phyloP scores from a whole-genome alignment of 2,888 invertebrate species.

The Drosophila paranaensis region DNA sequence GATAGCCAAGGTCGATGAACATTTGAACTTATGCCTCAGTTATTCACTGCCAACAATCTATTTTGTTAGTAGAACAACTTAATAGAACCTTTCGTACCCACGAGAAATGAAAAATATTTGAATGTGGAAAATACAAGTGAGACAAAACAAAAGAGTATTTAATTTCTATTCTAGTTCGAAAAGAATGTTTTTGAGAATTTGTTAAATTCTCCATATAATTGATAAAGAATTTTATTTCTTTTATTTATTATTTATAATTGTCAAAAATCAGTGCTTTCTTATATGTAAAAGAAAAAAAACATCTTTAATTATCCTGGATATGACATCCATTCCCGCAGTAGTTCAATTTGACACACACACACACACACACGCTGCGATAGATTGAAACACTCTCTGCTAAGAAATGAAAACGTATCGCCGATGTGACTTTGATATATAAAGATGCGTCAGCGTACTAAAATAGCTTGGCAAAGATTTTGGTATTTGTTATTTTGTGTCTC shows the following conservation, averaged over 20 bases:
- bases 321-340: not conserved
- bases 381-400: not conserved
- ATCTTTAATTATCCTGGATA: not conserved
- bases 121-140: not conserved
- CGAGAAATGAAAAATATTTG: conserved; percentile 10
- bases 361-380: not conserved
- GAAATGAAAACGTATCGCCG: conserved; percentile 8
- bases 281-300: too few species aligned
- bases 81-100: too few species aligned
- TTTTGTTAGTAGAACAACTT: not conserved
- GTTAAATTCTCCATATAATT: too few species aligned
- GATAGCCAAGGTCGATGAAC: conserved; percentile 46
- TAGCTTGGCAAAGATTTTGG: conserved; percentile 45
- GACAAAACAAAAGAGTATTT: not conserved
- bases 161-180: not conserved
- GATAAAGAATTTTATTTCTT: too few species aligned
- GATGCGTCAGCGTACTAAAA: conserved; percentile 64
- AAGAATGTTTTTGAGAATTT: too few species aligned
- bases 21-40: conserved; percentile 20
- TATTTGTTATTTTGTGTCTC: conserved; percentile 47
- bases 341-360: not conserved
- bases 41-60: conserved; percentile 8
- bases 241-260: too few species aligned
- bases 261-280: too few species aligned
- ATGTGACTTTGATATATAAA: conserved; percentile 32